Evolutionary conservation across 1,140 invertebrate species (phyloP), one percentile per base, ranked within the genome.

Genomic region (Calliphora vicina): DNA sequence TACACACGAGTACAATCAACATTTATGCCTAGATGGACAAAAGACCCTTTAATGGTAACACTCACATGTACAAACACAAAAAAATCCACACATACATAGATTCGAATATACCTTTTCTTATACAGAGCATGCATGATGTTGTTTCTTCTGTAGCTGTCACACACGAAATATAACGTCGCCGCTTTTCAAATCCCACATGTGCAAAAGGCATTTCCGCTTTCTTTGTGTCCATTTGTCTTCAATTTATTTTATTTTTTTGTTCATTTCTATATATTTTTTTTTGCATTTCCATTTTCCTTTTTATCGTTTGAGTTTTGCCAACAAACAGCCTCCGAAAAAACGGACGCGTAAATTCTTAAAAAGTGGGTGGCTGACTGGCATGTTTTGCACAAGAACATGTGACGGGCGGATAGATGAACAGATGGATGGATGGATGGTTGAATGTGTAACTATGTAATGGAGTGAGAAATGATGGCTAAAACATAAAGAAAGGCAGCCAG

Each of bases 221-320:
- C 74, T 25, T 80, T 80, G 20, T 80, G 42, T 80, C 78, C 78
- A 80, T 80, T 80, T 80, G 78, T 80, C 78, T 80, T 80, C 78
- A 80, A 80, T 80, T 80, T 80, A 80, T 23, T 80, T 80, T 29
- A 35, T 35, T 73, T 6, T 73, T 27, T 35, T 72, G 25, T 15
- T 73, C 20, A 73, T 73, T 73, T 23, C 20, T 27, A 13, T n/a
- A n/a, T n/a, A n/a, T n/a, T n/a, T n/a, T 73, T 74, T 74, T 74
- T 35, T 74, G 1, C 72, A 74, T 74, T 42, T 80, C 42, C n/a
- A 80, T 80, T 80, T 50, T 80, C 78, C 20, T 23, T 50, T 57
- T 26, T 26, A 50, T 57, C 78, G 78, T 27, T 35, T 35, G 27
- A n/a, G 74, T 43, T 80, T 57, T 80, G 26, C 73, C 72, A 74